Conservation (phyloP, 2,113 vertebrate genomes). For the Bufo bufo region DNA sequence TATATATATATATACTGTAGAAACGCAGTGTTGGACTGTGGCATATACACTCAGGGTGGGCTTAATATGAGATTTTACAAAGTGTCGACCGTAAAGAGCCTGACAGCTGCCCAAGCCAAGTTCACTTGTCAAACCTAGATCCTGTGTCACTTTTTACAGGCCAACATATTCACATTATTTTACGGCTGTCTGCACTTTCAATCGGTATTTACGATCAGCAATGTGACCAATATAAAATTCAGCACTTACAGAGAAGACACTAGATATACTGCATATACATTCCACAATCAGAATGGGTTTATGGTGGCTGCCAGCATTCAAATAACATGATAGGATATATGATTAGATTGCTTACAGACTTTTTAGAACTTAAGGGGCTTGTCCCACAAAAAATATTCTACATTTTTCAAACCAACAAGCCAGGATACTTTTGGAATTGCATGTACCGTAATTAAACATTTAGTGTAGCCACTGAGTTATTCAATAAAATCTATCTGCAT, state of each 20-base stretch:
- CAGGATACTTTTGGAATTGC: too few species aligned
- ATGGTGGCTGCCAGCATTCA: neutral
- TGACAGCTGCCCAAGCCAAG: neutral
- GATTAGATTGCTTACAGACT: neutral
- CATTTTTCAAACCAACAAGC: too few species aligned
- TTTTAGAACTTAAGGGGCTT: neutral
- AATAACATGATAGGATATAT: neutral
- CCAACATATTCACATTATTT: constrained; percentile 9
- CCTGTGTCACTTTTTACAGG: neutral
- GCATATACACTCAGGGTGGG: neutral
- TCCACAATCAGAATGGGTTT: neutral
- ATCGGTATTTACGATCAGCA: neutral
- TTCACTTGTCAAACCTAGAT: neutral
- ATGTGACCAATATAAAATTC: neutral
- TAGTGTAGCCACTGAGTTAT: too few species aligned
- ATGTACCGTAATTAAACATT: too few species aligned
- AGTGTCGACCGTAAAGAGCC: neutral
- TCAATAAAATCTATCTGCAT: too few species aligned
- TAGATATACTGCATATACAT: neutral
- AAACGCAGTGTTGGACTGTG: neutral
- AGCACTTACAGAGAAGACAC: neutral
- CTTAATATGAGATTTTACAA: neutral
- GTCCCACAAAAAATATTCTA: too few species aligned
- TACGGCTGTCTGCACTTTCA: constrained; percentile 3
- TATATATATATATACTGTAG: too few species aligned